Base-by-base conservation (phyloP, 2,888 invertebrate species). In the Dromius quadrimaculatus region DNA sequence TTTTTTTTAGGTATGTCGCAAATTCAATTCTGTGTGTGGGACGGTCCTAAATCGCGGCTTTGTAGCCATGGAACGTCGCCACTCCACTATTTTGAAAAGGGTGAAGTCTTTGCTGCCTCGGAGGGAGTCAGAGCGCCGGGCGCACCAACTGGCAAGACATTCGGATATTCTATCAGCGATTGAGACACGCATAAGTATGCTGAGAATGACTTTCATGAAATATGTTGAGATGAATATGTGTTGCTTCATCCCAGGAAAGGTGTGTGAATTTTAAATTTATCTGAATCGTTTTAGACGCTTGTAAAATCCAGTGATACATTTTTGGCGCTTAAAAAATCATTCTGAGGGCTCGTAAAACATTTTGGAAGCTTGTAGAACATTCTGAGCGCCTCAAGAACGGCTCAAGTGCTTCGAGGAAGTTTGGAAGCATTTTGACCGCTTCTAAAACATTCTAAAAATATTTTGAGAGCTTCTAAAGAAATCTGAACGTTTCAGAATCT, bases 171-270 rank as follows among this genome's bases (percentile, higher is more conserved):
- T 97, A 23, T 92, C 92, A 0, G 94, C 94, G 0, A 90, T 97
- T 66, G 97, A 97, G 82, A 96, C 96, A 0, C 86, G 97, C 19
- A 89, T 97, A 62, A 95, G 95, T 0, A 92, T 97, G 90, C 86
- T 97, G 9, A 92, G 92, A 36, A 96, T 97, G 95, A 96, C 96
- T 0, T 97, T 93, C 78, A 88, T 90, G 71, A 95, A 95, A 82
- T 94, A 92, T 78, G 92, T 96, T 23, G 94, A 95, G 74, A 85
- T 88, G 34, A 90, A 91, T 71, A 83, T 93, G 15, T 94, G 95
- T 79, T 96, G 96, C 79, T 97, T 97, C 78, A 95, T 97, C 78
- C 96, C 97, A 0, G 97, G 97, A 69, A 94, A 93, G 87, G 95
- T 95, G 78, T 83, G 77, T 2, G 2, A 45, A 45, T 17, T 45